phyloP scores from a whole-genome alignment of 1,140 invertebrate species.

The Tenebrio molitor region DNA sequence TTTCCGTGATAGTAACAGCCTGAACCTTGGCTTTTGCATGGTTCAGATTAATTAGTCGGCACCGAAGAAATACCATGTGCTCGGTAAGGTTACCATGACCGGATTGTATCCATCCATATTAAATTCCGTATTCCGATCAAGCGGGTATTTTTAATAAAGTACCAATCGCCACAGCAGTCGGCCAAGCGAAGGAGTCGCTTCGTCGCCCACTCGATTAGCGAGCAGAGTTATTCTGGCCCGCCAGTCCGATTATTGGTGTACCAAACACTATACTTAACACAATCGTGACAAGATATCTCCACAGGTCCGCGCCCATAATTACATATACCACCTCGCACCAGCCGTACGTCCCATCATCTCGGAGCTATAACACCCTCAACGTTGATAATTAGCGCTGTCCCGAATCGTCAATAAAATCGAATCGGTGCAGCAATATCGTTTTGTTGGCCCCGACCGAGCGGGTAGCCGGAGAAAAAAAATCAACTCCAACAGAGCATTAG shows the following conservation, averaged over 20 bases:
- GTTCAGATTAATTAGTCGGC: slow-evolving; percentile 27
- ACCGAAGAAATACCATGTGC: slow-evolving; percentile 34
- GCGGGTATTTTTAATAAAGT: slow-evolving; percentile 62
- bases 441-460: too few species aligned
- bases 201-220: not conserved
- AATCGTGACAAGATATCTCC: slow-evolving; percentile 66
- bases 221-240: slow-evolving; percentile 52
- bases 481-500: too few species aligned
- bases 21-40: slow-evolving; percentile 16
- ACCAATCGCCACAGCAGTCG: slow-evolving; percentile 58
- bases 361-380: slow-evolving; percentile 49
- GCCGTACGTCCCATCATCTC: slow-evolving; percentile 51
- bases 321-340: slow-evolving; percentile 55
- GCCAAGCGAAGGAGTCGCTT: slow-evolving; percentile 43
- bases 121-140: slow-evolving; percentile 59
- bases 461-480: too few species aligned
- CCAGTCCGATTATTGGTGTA: slow-evolving; percentile 63
- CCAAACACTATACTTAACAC: slow-evolving; percentile 66
- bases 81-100: slow-evolving; percentile 22
- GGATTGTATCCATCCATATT: slow-evolving; percentile 53
- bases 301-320: slow-evolving; percentile 61
- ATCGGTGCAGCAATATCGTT: not conserved
- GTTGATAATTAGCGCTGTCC: slow-evolving; percentile 37
- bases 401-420: slow-evolving; percentile 26
- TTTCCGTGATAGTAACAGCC: slow-evolving; percentile 14